Base-by-base conservation (phyloP, 2,888 invertebrate species). In the Eupithecia inturbata region DNA sequence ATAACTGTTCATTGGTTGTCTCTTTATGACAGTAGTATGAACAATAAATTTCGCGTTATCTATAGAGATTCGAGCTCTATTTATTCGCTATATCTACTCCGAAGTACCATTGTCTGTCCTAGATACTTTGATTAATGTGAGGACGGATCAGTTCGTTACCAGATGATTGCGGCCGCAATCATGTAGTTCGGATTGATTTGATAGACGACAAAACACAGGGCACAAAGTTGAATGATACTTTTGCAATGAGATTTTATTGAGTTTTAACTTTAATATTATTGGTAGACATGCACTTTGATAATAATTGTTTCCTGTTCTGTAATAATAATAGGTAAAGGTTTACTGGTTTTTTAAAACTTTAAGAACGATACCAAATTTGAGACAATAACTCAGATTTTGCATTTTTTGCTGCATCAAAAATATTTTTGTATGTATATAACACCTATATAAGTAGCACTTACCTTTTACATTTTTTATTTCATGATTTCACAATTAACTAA, bases 111-210 rank as follows among this genome's bases (percentile, higher is more conserved):
- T 82, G 80, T 77, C 79, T 84, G 86, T 88, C 84, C 85, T 79
- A 84, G 85, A 83, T 89, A 84, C 82, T 87, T 85, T 91, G 90
- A 90, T 89, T 88, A 89, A 91, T 90, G 88, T 82, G 84, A 83
- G 81, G 82, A 84, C 85, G 72, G 73, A 68, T 78, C 77, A 74
- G 72, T 70, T 67, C 70, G 72, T 74, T 79, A 69, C 60, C 39
- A 67, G 73, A 77, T 88, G 76, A 77, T 88, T 82, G 83, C 79
- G 71, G 75, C 75, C 76, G 69, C 76, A 77, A 77, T 79, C 78
- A 69, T 36, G 53, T 70, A 60, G 68, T 73, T 66, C 66, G 0
- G 67, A 71, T 75, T 73, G 70, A 76, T 71, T 71, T 49, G 67
- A 72, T 72, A 36, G 66, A 57, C 67, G 67, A 68, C 72, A 70